These are phyloP conservation scores for Tylochromis polylepis DNA, from an alignment of 2,113 vertebrate species.

Conservation along the genomic window DNA sequence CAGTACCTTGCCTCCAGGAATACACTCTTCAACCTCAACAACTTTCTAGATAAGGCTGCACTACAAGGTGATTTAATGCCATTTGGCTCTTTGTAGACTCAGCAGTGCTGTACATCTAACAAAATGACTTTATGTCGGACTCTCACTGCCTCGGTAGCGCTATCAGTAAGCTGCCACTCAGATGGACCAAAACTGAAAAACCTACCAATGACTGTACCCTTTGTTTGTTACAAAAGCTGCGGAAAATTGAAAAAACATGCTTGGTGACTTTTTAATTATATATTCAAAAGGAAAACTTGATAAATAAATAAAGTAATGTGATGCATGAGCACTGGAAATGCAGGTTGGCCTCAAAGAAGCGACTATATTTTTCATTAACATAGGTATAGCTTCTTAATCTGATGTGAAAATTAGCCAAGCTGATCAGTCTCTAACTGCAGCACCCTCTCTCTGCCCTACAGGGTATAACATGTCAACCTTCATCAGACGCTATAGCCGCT, in stretches of 20 bases:
- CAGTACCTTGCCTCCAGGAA: conserved; percentile 89
- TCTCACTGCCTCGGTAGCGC: conserved; percentile 10
- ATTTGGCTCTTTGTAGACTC: conserved; percentile 50
- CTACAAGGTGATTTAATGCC: conserved; percentile 80
- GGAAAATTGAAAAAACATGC: neutral
- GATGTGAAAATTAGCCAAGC: neutral
- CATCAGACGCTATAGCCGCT: conserved; percentile 94
- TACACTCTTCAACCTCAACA: conserved; percentile 91
- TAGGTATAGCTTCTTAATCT: neutral
- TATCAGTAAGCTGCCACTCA: conserved; percentile 34
- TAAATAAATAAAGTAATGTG: neutral
- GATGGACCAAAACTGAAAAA: neutral
- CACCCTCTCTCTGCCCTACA: conserved; percentile 41
- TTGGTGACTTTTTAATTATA: neutral
- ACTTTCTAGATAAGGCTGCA: conserved; percentile 90
- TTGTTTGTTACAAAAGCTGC: neutral
- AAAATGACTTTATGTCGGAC: conserved; percentile 46
- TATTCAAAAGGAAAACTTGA: neutral
- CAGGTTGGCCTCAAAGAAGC: neutral
- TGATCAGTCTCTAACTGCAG: conserved; percentile 6
- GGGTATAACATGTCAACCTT: conserved; percentile 93
- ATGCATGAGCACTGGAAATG: neutral
- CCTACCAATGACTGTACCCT: neutral
- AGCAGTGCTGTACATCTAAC: conserved; percentile 47
- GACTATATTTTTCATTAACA: neutral